Conservation (phyloP, 2,797 vertebrate genomes). For the Oophaga sylvatica region DNA sequence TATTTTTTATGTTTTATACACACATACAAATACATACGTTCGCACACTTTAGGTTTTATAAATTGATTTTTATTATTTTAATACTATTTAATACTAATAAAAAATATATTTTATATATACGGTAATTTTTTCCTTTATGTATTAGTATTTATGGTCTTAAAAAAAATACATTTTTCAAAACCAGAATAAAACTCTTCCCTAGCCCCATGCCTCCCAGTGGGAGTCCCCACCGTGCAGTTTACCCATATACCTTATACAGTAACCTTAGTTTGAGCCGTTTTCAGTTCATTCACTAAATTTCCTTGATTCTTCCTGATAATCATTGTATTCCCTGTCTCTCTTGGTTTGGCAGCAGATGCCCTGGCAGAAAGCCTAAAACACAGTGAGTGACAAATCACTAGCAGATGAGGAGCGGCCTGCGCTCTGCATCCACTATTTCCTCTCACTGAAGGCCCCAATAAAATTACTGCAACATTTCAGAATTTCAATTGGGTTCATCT, state of each 20-base stretch:
- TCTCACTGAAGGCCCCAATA: conserved; percentile 68
- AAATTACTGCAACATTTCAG: conserved; percentile 69
- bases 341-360: conserved; percentile 74
- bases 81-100: not conserved
- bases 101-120: too few species aligned
- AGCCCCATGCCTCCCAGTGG: conserved; percentile 51
- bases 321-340: conserved; percentile 75
- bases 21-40: too few species aligned
- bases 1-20: too few species aligned
- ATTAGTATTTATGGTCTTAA: too few species aligned
- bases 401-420: conserved; percentile 76
- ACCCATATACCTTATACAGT: conserved; percentile 60
- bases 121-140: too few species aligned
- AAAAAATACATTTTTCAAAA: too few species aligned
- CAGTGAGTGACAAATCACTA: conserved; percentile 82
- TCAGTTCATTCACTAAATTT: conserved; percentile 69
- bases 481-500: conserved; percentile 67
- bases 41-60: conserved; percentile 10
- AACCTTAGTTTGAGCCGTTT: conserved; percentile 67
- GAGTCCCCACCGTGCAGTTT: conserved; percentile 54
- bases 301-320: conserved; percentile 73
- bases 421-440: conserved; percentile 74
- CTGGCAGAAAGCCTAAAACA: conserved; percentile 76
- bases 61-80: too few species aligned
- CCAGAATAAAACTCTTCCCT: conserved; percentile 27